Evolutionary conservation across 2,113 vertebrate genomes (phyloP).

Genomic region (Psilopogon haemacephalus): DNA sequence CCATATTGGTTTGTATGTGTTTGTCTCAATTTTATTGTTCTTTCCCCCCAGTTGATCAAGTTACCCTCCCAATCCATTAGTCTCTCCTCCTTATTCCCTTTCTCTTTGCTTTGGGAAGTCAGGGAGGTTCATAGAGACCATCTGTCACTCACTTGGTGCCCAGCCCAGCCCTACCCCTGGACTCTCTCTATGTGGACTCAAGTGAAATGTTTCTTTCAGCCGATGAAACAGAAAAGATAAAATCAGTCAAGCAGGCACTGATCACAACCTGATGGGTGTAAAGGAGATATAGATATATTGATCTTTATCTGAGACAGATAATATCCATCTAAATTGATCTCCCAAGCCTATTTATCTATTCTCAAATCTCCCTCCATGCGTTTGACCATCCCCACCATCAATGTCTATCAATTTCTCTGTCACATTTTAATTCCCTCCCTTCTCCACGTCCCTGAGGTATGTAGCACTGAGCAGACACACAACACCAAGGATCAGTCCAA

Average conservation of each 20-base stretch:
- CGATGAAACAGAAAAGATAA: neutral
- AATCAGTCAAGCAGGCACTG: neutral
- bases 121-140: too few relatives aligned
- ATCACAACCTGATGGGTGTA: neutral
- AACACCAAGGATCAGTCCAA: fast-evolving
- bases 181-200: neutral
- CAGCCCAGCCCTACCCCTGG: too few relatives aligned
- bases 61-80: too few relatives aligned
- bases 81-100: too few relatives aligned
- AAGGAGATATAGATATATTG: slow-evolving; percentile 33
- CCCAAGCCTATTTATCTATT: neutral
- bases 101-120: too few relatives aligned
- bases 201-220: neutral
- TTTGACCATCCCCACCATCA: neutral
- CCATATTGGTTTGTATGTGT: too few relatives aligned
- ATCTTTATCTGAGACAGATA: slow-evolving; percentile 1
- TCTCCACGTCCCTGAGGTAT: fast-evolving
- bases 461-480: neutral
- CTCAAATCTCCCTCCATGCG: neutral
- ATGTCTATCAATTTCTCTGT: slow-evolving; percentile 19
- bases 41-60: too few relatives aligned
- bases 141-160: too few relatives aligned
- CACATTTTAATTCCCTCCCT: neutral
- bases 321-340: neutral
- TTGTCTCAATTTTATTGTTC: too few relatives aligned